phyloP scores from a whole-genome alignment of 2,113 vertebrate species.

The Struthio camelus region DNA sequence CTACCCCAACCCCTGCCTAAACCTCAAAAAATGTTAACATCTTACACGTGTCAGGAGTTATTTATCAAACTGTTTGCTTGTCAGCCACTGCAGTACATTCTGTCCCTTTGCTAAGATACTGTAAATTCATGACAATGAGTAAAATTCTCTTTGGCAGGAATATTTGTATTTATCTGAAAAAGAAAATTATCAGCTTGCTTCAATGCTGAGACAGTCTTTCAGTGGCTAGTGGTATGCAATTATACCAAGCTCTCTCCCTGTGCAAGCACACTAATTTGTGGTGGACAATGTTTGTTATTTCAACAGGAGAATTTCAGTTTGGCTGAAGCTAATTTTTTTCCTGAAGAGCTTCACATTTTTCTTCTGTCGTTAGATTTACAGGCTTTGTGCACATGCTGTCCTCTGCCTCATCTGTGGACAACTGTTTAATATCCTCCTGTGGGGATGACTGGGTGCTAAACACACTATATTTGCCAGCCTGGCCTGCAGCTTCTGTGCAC shows the following conservation, averaged over 20 bases:
- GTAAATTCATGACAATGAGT: conserved; percentile 71
- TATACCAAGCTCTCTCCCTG: not conserved
- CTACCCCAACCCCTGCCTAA: conserved; percentile 39
- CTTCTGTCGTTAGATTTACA: not conserved
- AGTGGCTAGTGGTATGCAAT: not conserved
- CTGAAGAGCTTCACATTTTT: not conserved
- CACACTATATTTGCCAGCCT: not conserved
- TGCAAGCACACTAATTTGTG: not conserved
- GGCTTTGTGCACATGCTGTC: not conserved
- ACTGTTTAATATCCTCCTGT: not conserved
- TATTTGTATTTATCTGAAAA: conserved; percentile 50
- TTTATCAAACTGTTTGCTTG: conserved; percentile 74
- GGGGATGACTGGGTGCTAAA: not conserved
- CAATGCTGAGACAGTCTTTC: not conserved
- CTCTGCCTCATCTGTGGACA: not conserved
- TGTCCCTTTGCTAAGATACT: conserved; percentile 69
- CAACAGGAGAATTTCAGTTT: not conserved
- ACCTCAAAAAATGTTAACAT: conserved; percentile 65
- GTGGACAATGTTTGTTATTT: not conserved
- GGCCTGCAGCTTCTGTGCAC: not conserved
- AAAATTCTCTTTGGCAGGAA: conserved; percentile 69
- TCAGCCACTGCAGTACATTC: conserved; percentile 75
- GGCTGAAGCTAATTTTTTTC: not conserved
- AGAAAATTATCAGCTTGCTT: conserved; percentile 31
- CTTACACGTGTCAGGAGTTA: conserved; percentile 71